These are phyloP conservation scores for Coracopsis vasa DNA, from an alignment of 2,113 vertebrate species.

Conservation along the genomic window DNA sequence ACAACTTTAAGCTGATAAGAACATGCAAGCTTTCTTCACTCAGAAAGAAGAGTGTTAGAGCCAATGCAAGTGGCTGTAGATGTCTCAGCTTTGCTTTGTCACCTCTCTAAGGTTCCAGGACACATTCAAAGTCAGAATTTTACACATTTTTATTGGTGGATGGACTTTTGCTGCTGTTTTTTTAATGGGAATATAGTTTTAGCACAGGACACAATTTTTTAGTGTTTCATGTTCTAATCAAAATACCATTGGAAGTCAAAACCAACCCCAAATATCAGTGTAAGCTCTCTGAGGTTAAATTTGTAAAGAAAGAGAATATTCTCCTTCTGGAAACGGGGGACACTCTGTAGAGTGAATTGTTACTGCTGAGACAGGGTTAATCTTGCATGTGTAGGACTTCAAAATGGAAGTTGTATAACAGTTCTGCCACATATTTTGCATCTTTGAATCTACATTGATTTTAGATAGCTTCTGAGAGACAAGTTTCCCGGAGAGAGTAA, in stretches of 20 bases:
- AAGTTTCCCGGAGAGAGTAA: neutral
- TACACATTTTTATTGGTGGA: neutral
- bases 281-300: neutral
- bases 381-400: neutral
- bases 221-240: neutral
- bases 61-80: neutral
- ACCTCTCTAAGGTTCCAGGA: neutral
- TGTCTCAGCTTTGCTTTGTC: neutral
- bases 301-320: neutral
- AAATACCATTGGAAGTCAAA: neutral
- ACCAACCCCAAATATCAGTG: neutral
- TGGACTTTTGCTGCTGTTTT: neutral
- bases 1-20: neutral
- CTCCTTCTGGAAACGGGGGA: neutral
- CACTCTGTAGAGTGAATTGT: neutral
- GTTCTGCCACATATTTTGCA: neutral
- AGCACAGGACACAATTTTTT: neutral
- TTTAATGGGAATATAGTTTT: neutral
- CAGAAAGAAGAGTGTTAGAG: neutral
- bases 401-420: fast-evolving
- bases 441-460: neutral
- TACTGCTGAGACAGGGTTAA: neutral
- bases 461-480: neutral
- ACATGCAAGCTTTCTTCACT: neutral
- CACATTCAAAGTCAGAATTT: neutral